A percentile compares a stretch with the other conserved stretches of the same genome.
phyloP scores from a whole-genome alignment of 1,140 invertebrate genomes.

The Planococcus citri region DNA sequence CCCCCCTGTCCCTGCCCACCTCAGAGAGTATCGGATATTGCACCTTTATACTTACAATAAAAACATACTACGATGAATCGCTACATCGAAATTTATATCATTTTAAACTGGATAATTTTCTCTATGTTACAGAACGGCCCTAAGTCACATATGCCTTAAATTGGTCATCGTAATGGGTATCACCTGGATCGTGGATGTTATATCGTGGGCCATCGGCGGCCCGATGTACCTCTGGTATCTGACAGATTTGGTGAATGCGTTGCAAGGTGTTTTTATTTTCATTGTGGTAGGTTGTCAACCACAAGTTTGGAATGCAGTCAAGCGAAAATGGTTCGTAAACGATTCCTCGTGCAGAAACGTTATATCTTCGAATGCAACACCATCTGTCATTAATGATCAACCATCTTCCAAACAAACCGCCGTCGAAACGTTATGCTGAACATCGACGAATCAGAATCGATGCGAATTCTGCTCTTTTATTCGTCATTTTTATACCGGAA shows the following conservation, averaged over 20 bases:
- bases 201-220: conserved; percentile 59
- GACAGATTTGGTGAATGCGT: conserved; percentile 60
- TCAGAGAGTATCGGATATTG: too few species aligned
- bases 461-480: too few species aligned
- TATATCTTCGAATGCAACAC: conserved; percentile 56
- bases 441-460: too few species aligned
- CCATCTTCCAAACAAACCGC: conserved; percentile 39
- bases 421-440: conserved; percentile 28
- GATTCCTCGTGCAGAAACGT: conserved; percentile 33
- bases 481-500: too few species aligned
- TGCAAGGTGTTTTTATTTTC: conserved; percentile 81
- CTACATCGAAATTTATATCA: too few species aligned
- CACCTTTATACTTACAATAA: too few species aligned
- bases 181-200: conserved; percentile 68
- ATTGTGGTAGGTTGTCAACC: conserved; percentile 76
- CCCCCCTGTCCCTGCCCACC: too few species aligned
- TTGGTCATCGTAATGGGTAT: conserved; percentile 74
- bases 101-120: background rate
- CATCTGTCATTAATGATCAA: conserved; percentile 61
- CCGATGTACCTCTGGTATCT: conserved; percentile 54
- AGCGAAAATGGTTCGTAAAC: conserved; percentile 48
- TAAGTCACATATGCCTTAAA: conserved; percentile 67
- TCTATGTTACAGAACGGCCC: conserved; percentile 49
- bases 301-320: conserved; percentile 51
- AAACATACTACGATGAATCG: too few species aligned